Conservation (phyloP, 2,113 vertebrate species). For the Zapus hudsonius region DNA sequence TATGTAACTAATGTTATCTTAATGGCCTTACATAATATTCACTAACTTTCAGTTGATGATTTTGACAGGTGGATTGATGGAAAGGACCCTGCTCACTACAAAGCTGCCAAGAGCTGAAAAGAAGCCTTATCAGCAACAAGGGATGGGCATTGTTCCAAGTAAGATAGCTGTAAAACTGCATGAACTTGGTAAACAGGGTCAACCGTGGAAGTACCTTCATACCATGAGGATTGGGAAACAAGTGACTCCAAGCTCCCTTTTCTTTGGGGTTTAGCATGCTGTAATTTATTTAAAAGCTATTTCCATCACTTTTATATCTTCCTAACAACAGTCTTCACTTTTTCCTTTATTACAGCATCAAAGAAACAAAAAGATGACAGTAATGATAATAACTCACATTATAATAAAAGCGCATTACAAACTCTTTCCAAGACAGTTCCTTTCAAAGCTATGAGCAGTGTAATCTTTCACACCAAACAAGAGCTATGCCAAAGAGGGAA, state of each 20-base stretch:
- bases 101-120: neutral
- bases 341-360: conserved; percentile 10
- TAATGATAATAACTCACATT: neutral
- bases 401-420: neutral
- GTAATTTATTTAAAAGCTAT: neutral
- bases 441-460: neutral
- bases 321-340: neutral
- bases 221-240: neutral
- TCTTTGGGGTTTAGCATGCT: neutral
- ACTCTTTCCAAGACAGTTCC: neutral
- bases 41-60: neutral
- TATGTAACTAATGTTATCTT: neutral
- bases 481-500: neutral
- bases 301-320: neutral
- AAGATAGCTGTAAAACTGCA: neutral
- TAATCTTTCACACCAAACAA: neutral
- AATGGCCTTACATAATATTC: conserved; percentile 17
- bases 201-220: neutral
- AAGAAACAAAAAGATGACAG: neutral
- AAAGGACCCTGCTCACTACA: neutral
- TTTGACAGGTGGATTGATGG: neutral
- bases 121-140: neutral
- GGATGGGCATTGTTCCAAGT: neutral
- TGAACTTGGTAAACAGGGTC: neutral
- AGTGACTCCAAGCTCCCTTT: neutral